Evolutionary conservation across 2,888 invertebrate species (phyloP), one percentile per base, ranked within the genome.

Genomic region (Cosmia pyralina): DNA sequence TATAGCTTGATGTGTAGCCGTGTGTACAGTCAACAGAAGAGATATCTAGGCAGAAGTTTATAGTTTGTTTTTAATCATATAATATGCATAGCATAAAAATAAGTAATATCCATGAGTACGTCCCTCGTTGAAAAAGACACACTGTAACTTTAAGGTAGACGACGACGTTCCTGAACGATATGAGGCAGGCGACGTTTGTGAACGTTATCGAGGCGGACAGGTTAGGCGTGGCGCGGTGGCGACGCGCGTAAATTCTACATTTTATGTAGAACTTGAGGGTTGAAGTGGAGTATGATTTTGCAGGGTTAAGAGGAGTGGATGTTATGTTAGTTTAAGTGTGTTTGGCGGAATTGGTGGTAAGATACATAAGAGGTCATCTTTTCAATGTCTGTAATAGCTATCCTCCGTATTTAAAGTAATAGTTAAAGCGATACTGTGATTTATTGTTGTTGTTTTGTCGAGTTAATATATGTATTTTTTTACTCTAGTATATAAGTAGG

Each of bases 211-310:
- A 67, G 11, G 63, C 34, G 44, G 85, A 76, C 85, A 75, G 75
- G 69, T 66, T 60, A 70, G 62, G 72, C 84, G 67, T 72, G 68
- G 59, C 71, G 65, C 62, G 66, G 66, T 66, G 72, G 63, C 70
- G 75, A 72, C 73, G 69, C 58, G 64, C 73, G 74, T 86, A 84
- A 72, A 84, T 78, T 78, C 67, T 41, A 71, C 74, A 75, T 69
- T 82, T 84, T 85, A 85, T 85, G 84, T 63, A 52, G n/a, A 69
- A 68, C 59, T 28, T 52, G 57, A 58, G 77, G 73, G 65, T 69
- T 69, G 53, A 68, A n/a, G 48, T 60, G 50, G 69, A 75, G 75
- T 75, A 84, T 79, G 84, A 85, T 84, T 85, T 84, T 57, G 72
- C 65, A 65, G 70, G 71, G 82, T 80, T 85, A 82, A 63, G 65